phyloP scores from a whole-genome alignment of 2,888 invertebrate genomes.

The Temnothorax ravouxi region DNA sequence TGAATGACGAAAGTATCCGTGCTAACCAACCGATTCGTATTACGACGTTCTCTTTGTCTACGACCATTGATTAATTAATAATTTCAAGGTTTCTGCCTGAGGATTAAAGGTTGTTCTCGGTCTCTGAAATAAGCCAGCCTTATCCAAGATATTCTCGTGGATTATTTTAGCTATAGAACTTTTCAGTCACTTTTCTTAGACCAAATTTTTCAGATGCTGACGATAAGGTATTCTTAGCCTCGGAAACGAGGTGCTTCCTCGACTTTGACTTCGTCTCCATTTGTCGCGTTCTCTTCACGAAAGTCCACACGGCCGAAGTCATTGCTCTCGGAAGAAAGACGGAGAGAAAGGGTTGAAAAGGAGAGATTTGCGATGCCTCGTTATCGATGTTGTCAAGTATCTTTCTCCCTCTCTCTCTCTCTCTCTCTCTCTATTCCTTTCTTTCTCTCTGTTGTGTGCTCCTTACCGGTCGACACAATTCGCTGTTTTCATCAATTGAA shows the following conservation, averaged over 20 bases:
- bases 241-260: not conserved
- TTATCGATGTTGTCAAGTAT: constrained; percentile 40
- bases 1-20: constrained; percentile 14
- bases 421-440: not conserved
- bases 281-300: constrained; percentile 15
- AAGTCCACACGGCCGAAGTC: not conserved
- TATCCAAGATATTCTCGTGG: not conserved
- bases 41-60: not conserved
- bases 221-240: not conserved
- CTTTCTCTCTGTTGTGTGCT: constrained; percentile 18
- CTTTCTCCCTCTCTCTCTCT: not conserved
- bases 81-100: not conserved
- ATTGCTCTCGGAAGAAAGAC: constrained; percentile 15
- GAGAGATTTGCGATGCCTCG: constrained; percentile 62
- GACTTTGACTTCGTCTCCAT: constrained; percentile 29
- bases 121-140: not conserved
- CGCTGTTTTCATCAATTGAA: constrained; percentile 35
- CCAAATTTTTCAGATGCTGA: constrained; percentile 14
- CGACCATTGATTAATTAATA: constrained; percentile 36
- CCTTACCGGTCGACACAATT: constrained; percentile 45
- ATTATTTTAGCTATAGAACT: not conserved
- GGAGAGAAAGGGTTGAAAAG: not conserved
- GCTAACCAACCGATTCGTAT: constrained; percentile 5
- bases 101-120: not conserved
- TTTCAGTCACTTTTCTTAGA: constrained; percentile 5